Base-by-base conservation (phyloP, 2,888 invertebrate genomes). In the Xiphydria camelus region DNA sequence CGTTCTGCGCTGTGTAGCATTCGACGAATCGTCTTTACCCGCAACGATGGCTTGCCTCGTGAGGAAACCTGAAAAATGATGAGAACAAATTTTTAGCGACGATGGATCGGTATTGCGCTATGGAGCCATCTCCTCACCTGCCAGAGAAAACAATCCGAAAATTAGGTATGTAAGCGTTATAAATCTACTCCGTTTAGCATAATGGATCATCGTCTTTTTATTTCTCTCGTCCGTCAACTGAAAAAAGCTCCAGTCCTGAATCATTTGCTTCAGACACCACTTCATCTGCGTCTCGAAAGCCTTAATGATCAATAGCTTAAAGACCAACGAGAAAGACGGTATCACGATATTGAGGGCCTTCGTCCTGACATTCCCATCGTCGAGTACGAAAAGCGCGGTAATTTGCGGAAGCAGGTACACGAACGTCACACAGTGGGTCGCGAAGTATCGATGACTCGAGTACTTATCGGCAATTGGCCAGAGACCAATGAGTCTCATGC, bases 401-500 rank as follows among this genome's bases (percentile, higher is more conserved):
- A 29, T 10, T 31, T 36, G 32, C 9, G 43, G 43, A 21, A 43
- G 12, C 9, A 43, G 12, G 15, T 31, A 19, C 22, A 22, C 31
- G 17, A 14, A 15, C 9, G 36, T 21, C 20, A 43, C 25, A 14
- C 19, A 17, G 4, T 37, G 10, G 18, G 37, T 26, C 17, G 31
- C 12, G 21, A 31, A 7, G 19, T 31, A 25, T 22, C 43, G 37
- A 4, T 36, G 14, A 7, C 22, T 4, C 7, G 46, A 23, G 5
- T 33, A 37, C n/a, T 20, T 33, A 34, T 46, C 40, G 15, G 45
- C 34, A 18, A 36, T 7, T 4, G 51, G 44, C 47, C 51, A 55
- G 20, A 43, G 21, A 5, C 47, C 47, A 14, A 43, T 17, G 19
- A 26, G 36, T 17, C 22, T 31, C 4, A 43, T 17, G 12, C 43